A percentile compares a stretch with the other conserved stretches of the same genome.
Evolutionary conservation across 2,888 invertebrate genomes (phyloP).

Genomic region (Litoditis marina): DNA sequence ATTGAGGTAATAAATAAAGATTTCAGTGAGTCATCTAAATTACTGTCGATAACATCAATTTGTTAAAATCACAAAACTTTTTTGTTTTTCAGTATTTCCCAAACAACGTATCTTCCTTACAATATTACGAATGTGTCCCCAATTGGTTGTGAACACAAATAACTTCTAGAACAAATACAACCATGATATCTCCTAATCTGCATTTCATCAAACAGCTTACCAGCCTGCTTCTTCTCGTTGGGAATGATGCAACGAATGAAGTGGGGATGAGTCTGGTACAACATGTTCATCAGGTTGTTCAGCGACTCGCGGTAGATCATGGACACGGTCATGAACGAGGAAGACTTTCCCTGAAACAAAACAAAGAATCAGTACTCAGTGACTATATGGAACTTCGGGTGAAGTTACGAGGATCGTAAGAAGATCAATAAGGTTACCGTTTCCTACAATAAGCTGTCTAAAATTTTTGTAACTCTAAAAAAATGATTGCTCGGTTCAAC

Average conservation of each 20-base stretch:
- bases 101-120: no score
- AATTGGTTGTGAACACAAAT: background rate
- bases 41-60: no score
- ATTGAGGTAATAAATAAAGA: conserved; percentile 57
- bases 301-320: conserved; percentile 83
- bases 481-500: no score
- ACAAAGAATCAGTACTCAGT: no score
- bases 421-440: no score
- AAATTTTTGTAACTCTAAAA: no score
- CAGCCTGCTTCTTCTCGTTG: conserved; percentile 70
- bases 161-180: background rate
- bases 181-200: conserved; percentile 8
- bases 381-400: no score
- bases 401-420: no score
- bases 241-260: conserved; percentile 99
- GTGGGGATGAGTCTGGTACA: conserved; percentile 95
- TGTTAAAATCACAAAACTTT: no score
- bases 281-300: conserved; percentile 94
- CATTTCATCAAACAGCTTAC: conserved; percentile 7
- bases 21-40: background rate
- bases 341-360: conserved; percentile 44
- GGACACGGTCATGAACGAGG: conserved; percentile 85
- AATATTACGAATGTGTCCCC: background rate
- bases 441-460: no score
- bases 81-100: no score